Percentiles rank a stretch among this genome's conserved stretches.
These are phyloP conservation scores for Grammomys surdaster DNA, from an alignment of 2,113 vertebrate species.

Conservation along the genomic window DNA sequence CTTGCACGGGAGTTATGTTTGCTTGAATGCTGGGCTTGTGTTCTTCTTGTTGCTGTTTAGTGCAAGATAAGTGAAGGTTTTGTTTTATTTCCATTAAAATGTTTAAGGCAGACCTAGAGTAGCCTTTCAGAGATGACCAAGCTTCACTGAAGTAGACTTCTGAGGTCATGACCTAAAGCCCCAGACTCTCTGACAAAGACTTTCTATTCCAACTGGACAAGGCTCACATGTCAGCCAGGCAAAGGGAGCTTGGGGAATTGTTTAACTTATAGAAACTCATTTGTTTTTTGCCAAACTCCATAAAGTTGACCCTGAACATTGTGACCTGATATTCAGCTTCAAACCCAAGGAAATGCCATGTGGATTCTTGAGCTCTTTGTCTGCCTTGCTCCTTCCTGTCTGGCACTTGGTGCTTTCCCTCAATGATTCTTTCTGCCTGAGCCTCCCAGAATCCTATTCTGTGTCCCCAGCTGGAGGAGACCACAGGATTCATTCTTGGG, in stretches of 20 bases:
- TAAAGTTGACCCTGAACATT: background rate
- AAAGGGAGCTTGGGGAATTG: background rate
- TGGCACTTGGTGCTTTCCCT: background rate
- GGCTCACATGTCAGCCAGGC: background rate
- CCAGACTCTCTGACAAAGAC: background rate
- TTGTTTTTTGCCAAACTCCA: background rate
- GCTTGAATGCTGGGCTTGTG: background rate
- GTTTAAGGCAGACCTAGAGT: background rate
- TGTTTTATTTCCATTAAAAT: background rate
- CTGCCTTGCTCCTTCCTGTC: background rate
- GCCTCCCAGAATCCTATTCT: background rate
- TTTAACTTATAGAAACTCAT: background rate
- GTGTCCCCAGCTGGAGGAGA: background rate
- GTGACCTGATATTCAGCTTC: background rate
- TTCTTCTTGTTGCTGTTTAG: background rate
- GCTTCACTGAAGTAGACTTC: background rate
- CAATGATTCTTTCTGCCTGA: background rate
- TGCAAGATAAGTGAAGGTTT: background rate
- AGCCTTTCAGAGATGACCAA: background rate
- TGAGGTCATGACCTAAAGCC: background rate
- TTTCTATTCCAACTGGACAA: background rate
- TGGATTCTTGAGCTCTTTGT: background rate
- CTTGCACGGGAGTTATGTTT: background rate
- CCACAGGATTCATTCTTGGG: background rate
- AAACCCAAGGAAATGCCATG: background rate